A percentile compares a stretch with the other conserved stretches of the same genome.
phyloP scores from a whole-genome alignment of 2,888 invertebrate species.

The Malthinus flaveolus region DNA sequence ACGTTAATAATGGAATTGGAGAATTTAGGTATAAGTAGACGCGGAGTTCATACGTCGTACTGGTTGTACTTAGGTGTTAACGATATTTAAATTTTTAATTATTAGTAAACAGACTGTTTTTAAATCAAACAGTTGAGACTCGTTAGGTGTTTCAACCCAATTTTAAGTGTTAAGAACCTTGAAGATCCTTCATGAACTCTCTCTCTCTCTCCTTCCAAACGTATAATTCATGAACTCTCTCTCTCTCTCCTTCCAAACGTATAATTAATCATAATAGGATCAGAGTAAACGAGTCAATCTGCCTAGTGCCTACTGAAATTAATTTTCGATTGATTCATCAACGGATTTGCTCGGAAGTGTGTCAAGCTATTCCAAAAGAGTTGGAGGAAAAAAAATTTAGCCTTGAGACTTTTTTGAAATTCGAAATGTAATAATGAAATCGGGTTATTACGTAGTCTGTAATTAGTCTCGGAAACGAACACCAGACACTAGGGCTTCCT shows the following conservation, averaged over 20 bases:
- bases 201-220: not conserved
- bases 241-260: not conserved
- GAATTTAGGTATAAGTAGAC: too few species aligned
- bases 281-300: too few species aligned
- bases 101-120: not conserved
- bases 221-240: too few species aligned
- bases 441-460: conserved; percentile 29
- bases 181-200: conserved; percentile 2
- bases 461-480: conserved; percentile 40
- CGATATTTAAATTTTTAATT: too few species aligned
- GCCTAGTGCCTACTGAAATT: too few species aligned
- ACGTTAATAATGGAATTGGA: too few species aligned
- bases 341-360: too few species aligned
- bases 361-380: not conserved
- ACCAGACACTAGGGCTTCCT: conserved; percentile 41
- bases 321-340: too few species aligned
- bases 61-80: too few species aligned
- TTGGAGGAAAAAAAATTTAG: conserved; percentile 5
- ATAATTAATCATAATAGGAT: too few species aligned
- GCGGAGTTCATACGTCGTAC: too few species aligned
- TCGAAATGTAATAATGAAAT: conserved; percentile 20
- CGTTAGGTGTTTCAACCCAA: conserved; percentile 2
- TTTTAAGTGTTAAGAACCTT: conserved; percentile 4
- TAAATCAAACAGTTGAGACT: not conserved
- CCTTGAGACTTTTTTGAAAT: conserved; percentile 32